Conservation (phyloP, 2,113 vertebrate species). For the Coregonus clupeaformis region DNA sequence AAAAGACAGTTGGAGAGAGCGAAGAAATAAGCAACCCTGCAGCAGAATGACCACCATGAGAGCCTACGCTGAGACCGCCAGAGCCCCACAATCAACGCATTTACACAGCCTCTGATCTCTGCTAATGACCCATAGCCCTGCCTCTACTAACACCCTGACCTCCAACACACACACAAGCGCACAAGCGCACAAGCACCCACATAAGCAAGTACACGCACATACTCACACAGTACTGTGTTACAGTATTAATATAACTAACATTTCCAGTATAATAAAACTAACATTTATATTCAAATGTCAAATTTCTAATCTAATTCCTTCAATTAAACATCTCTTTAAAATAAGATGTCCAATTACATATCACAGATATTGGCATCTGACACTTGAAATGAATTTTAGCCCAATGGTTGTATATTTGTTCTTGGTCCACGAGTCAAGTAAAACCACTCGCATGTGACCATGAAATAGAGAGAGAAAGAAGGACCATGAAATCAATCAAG, state of each 20-base stretch:
- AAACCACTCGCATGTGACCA: not conserved
- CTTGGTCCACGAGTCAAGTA: no score
- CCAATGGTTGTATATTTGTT: no score
- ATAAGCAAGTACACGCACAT: not conserved
- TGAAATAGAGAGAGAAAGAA: not conserved
- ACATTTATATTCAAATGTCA: no score
- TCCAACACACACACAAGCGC: not conserved
- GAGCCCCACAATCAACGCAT: not conserved
- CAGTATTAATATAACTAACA: no score
- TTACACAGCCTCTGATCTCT: constrained; percentile 15
- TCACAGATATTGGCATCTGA: no score
- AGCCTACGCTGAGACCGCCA: not conserved
- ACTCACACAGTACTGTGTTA: not conserved
- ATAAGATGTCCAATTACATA: no score
- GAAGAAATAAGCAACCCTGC: constrained; percentile 13
- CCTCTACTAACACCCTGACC: not conserved
- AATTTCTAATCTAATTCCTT: no score
- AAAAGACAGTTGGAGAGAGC: constrained; percentile 32
- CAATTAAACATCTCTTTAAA: no score
- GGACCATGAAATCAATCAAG: not conserved
- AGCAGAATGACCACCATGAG: not conserved
- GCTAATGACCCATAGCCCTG: constrained; percentile 4
- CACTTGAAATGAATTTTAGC: no score
- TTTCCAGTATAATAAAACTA: no score
- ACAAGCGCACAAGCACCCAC: not conserved